Base-by-base conservation (phyloP, 2,797 vertebrate species). In the Sebastes nivosus region DNA sequence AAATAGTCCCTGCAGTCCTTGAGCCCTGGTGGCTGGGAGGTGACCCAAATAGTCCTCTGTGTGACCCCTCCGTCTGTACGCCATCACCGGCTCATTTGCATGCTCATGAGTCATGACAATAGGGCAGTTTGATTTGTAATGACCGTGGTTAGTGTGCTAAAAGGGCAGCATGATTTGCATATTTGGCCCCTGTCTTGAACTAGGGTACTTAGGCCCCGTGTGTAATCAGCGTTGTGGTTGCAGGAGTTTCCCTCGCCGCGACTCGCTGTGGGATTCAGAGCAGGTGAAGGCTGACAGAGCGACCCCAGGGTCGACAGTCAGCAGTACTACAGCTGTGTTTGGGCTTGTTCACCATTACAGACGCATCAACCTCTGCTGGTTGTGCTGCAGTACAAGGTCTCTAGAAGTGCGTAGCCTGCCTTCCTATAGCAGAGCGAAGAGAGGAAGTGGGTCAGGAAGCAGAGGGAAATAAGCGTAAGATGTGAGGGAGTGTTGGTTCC, bases 391-490 rank as follows among this genome's bases (percentile, higher is more conserved):
- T 58, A 25, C 65, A 60, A 75, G 71, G 81, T 83, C 10, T 80
- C 82, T 32, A 67, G 69, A 81, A 73, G 74, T 89, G 82, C 8
- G 6, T 74, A 75, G 69, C 68, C 75, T 85, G 74, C 70, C 79
- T 82, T 87, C 65, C 74, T 75, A 75, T 84, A 71, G 76, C 81
- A 81, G 64, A 67, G 78, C 75, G 77, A 63, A 84, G 68, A 80
- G 70, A 91, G 92, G 94, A 96, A 95, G 91, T 95, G 88, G 92
- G 92, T 94, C 94, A 93, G 91, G 91, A 92, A 93, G 88, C 86
- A 79, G 81, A 89, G 74, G 91, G 87, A 90, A 94, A 91, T 88
- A 88, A 91, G 82, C 82, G 67, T 83, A 82, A 85, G 89, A 92
- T 84, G 75, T 80, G 72, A 88, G 75, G 87, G 85, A 80, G 86